These are phyloP conservation scores for Ochotona princeps DNA, from an alignment of 2,113 vertebrate genomes.

Conservation along the genomic window DNA sequence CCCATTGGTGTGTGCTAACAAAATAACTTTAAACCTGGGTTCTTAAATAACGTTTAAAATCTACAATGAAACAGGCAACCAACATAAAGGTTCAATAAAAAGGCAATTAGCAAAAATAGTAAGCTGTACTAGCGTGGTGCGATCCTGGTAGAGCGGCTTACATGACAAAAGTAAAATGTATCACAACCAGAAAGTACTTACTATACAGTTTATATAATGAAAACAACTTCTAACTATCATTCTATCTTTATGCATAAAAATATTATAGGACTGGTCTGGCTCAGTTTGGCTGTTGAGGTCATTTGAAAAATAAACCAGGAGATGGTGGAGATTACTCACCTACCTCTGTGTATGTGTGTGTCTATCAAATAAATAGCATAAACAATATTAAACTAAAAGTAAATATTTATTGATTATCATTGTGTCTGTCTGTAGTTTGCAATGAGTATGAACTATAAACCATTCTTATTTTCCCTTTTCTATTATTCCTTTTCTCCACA, in stretches of 20 bases:
- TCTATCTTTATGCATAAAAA: background rate
- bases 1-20: background rate
- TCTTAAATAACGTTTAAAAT: background rate
- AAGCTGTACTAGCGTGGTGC: background rate
- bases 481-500: background rate
- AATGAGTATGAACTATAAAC: background rate
- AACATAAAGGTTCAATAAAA: background rate
- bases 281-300: too few relatives aligned
- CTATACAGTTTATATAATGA: background rate
- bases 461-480: background rate
- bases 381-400: too few relatives aligned
- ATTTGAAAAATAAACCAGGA: too few relatives aligned
- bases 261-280: background rate
- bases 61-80: background rate
- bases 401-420: background rate
- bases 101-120: background rate
- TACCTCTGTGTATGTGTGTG: too few relatives aligned
- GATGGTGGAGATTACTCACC: too few relatives aligned
- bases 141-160: background rate
- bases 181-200: background rate
- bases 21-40: background rate
- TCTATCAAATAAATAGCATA: too few relatives aligned
- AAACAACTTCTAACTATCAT: background rate
- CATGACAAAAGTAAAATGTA: background rate
- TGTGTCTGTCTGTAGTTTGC: background rate